These are phyloP conservation scores for Bungarus multicinctus DNA, from an alignment of 2,113 vertebrate genomes.

Conservation along the genomic window DNA sequence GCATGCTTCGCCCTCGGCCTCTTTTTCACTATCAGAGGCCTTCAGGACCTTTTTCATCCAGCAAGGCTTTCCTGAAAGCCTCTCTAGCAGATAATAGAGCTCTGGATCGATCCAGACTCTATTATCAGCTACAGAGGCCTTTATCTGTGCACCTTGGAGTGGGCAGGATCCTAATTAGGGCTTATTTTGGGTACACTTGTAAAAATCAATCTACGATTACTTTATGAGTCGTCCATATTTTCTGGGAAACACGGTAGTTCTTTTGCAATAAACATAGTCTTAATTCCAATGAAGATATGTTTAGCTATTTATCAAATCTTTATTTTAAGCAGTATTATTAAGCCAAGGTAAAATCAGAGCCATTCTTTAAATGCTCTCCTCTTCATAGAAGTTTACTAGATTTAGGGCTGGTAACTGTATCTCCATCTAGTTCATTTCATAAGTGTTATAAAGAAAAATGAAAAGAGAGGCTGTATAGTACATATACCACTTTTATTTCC, in stretches of 20 bases:
- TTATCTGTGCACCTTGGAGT: too few relatives aligned
- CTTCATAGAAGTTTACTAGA: neutral
- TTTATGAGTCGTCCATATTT: too few relatives aligned
- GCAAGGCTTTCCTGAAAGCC: too few relatives aligned
- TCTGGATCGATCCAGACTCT: too few relatives aligned
- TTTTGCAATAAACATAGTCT: neutral
- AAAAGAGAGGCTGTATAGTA: neutral
- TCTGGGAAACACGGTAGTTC: neutral
- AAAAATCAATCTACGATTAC: too few relatives aligned
- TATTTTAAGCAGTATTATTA: neutral
- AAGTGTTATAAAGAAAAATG: neutral
- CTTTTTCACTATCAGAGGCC: too few relatives aligned
- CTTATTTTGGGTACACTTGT: too few relatives aligned
- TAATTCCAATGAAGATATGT: neutral
- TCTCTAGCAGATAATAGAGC: too few relatives aligned
- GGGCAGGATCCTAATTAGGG: too few relatives aligned
- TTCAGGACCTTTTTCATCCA: too few relatives aligned
- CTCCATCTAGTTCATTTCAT: neutral
- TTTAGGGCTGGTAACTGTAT: neutral
- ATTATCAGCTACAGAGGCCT: too few relatives aligned
- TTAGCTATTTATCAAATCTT: neutral
- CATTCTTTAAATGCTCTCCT: neutral
- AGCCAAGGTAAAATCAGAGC: neutral
- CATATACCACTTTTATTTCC: neutral
- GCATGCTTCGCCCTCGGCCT: too few relatives aligned